phyloP scores from a whole-genome alignment of 2,797 vertebrate genomes.

The Manis pentadactyla region DNA sequence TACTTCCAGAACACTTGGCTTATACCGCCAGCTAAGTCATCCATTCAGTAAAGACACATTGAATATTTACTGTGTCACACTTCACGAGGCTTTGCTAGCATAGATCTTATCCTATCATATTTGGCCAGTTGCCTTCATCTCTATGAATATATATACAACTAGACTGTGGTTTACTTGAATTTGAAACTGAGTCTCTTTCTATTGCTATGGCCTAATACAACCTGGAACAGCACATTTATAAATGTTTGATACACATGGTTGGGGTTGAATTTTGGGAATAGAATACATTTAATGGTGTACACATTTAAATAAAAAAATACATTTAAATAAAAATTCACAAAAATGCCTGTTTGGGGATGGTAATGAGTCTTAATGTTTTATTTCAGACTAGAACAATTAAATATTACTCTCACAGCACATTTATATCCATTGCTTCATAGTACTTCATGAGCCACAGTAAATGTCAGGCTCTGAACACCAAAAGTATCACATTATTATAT shows the following conservation, averaged over 20 bases:
- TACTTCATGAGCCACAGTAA: not conserved
- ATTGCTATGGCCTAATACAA: not conserved
- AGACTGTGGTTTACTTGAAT: not conserved
- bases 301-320: constrained; percentile 12
- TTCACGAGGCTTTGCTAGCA: not conserved
- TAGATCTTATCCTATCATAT: not conserved
- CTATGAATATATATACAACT: not conserved
- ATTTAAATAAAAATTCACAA: constrained; percentile 25
- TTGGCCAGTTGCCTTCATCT: not conserved
- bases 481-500: not conserved
- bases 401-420: not conserved
- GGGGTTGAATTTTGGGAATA: not conserved
- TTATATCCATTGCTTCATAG: not conserved
- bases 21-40: not conserved
- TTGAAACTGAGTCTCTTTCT: constrained; percentile 24
- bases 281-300: too few relatives aligned
- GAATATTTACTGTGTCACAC: not conserved
- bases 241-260: not conserved
- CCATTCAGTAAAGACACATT: not conserved
- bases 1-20: not conserved
- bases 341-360: not conserved
- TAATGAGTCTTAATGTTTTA: not conserved
- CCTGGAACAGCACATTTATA: not conserved
- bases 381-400: not conserved
- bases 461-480: constrained; percentile 1